Evolutionary conservation across 1,140 invertebrate species (phyloP), one percentile per base, ranked within the genome.

Genomic region (Drosophila asahinai): DNA sequence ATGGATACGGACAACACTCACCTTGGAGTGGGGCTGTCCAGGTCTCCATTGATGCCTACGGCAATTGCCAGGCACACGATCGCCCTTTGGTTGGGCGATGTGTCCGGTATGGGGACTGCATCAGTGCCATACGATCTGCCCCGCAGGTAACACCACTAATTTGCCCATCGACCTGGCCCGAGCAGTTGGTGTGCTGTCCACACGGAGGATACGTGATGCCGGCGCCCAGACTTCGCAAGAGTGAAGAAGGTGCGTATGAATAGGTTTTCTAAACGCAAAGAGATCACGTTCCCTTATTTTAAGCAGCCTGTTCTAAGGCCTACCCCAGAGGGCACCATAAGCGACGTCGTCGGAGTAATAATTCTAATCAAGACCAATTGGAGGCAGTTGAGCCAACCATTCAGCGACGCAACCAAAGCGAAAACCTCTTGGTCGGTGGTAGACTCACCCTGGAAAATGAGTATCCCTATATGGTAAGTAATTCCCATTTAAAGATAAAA

Each of bases 391-490:
- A 83, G 61, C 54, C 62, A 36, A 60, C 61, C 7, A 36, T 68
- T 3, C 61, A 62, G 33, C 59, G 54, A 60, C 48, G 55, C n/a
- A 62, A 70, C 54, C 45, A 52, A 0, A 79, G 40, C 27, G 40
- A 42, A 6, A 47, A 27, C 7, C 22, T 66, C 30, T 59, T 79
- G 12, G 81, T 65, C 17, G 81, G 81, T 25, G 81, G 81, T 5
- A 65, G 63, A 43, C 36, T 64, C 33, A 80, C 81, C 9, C 48
- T 40, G 22, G 15, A 33, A 3, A 38, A 76, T 17, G 76, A 83
- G 59, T 58, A 80, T 77, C 80, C 81, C 2, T 83, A 83, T 36
- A 83, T 83, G 81, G 81, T 83, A 57, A 60, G 33, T 22, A 15
- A 3, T 22, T 60, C 11, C 2, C 0, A 15, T n/a, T 14, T 15